Conservation (phyloP, 2,797 vertebrate genomes). For the Thaleichthys pacificus region DNA sequence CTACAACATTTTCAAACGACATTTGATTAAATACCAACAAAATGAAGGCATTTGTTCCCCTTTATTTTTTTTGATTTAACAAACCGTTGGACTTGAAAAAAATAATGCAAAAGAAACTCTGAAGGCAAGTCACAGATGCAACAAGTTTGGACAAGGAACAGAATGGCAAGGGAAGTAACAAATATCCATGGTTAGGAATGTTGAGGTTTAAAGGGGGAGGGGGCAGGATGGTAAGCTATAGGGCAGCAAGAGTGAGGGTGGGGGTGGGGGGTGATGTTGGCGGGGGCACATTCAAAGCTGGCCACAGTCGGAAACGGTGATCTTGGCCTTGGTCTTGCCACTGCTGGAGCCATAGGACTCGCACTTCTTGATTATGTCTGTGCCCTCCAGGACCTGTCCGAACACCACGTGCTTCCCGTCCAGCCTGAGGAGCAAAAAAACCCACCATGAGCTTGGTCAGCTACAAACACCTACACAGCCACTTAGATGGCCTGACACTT, state of each 20-base stretch:
- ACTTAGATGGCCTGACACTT: neutral
- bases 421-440: constrained; percentile 74
- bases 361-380: constrained; percentile 75
- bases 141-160: constrained; percentile 44
- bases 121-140: constrained; percentile 64
- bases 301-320: constrained; percentile 81
- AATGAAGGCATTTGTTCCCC: constrained; percentile 53
- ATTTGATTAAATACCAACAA: neutral
- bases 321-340: constrained; percentile 77
- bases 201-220: constrained; percentile 28
- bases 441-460: neutral
- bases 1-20: no score
- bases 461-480: neutral
- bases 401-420: constrained; percentile 93
- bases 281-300: constrained; percentile 67
- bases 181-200: constrained; percentile 62
- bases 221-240: constrained; percentile 8
- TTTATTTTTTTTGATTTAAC: constrained; percentile 48
- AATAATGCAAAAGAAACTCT: constrained; percentile 63
- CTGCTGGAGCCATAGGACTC: constrained; percentile 67
- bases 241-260: neutral
- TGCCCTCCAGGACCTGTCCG: constrained; percentile 78
- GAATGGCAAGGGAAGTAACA: constrained; percentile 10
- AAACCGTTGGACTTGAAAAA: constrained; percentile 53
- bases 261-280: constrained; percentile 23